Percentiles rank a stretch among this genome's conserved stretches.
phyloP scores from a whole-genome alignment of 1,140 invertebrate genomes.

The Drosophila teissieri region DNA sequence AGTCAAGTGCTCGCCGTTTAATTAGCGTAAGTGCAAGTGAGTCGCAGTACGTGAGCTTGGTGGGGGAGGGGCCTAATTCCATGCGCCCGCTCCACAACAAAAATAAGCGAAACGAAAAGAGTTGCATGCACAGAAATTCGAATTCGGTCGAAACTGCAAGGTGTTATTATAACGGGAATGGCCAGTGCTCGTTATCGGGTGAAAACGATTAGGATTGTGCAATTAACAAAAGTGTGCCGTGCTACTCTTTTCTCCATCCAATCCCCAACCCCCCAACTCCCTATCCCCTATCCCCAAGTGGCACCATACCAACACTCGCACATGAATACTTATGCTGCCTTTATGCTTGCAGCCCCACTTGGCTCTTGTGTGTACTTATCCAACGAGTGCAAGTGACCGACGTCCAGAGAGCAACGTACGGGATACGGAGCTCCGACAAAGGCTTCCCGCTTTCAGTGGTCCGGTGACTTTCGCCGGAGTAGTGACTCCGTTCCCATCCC shows the following conservation, averaged over 20 bases:
- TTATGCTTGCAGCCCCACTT: conserved; percentile 63
- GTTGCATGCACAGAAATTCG: conserved; percentile 68
- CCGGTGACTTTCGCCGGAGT: conserved; percentile 65
- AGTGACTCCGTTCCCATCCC: conserved; percentile 36
- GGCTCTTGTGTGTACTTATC: conserved; percentile 2
- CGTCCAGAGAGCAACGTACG: conserved; percentile 65
- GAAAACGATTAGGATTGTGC: conserved; percentile 58
- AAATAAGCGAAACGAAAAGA: conserved; percentile 8
- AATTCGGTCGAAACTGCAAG: conserved; percentile 63
- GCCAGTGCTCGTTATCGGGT: conserved; percentile 37
- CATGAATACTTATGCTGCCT: conserved; percentile 49
- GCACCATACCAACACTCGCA: conserved; percentile 6
- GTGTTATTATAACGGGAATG: conserved; percentile 55
- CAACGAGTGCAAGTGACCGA: conserved; percentile 52
- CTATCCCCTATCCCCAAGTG: conserved; percentile 14
- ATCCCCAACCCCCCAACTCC: no score
- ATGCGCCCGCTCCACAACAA: conserved; percentile 40
- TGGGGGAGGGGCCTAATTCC: background rate
- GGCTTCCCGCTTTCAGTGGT: conserved; percentile 51
- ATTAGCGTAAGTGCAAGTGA: conserved; percentile 63
- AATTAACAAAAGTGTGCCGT: conserved; percentile 67
- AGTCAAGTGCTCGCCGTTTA: conserved; percentile 46
- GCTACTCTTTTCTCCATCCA: conserved; percentile 24
- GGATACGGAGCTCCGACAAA: conserved; percentile 44
- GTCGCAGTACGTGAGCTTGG: conserved; percentile 37